A percentile compares a stretch with the other conserved stretches of the same genome.
Conservation (phyloP, 2,113 vertebrate species). For the Lethenteron reissneri region DNA sequence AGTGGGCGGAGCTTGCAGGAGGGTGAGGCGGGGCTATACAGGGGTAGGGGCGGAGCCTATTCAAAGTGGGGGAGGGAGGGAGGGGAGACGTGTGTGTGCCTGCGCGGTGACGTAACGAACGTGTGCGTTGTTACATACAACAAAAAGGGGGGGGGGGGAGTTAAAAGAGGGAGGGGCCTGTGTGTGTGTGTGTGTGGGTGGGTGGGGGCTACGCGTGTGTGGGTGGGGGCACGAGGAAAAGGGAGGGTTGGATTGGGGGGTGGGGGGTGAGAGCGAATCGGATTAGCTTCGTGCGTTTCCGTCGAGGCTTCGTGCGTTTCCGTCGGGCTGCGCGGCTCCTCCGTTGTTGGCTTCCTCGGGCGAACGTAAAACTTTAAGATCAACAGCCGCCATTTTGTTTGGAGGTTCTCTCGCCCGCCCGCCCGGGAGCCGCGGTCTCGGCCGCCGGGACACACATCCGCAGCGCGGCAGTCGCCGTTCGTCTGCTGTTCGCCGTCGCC, state of each 20-base stretch:
- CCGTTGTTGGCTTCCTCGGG: conserved; percentile 16
- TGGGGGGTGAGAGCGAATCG: conserved; percentile 1
- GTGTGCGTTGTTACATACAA: no score
- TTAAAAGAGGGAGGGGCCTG: neutral
- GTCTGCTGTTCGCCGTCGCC: neutral
- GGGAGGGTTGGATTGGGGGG: neutral
- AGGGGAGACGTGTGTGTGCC: no score
- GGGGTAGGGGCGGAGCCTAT: no score
- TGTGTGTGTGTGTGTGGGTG: no score
- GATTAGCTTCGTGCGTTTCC: neutral
- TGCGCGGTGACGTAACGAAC: no score
- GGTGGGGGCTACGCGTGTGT: no score
- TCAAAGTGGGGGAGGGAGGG: no score
- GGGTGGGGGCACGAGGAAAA: neutral
- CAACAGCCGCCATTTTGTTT: conserved; percentile 12
- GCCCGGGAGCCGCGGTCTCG: conserved; percentile 4
- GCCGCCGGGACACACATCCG: neutral
- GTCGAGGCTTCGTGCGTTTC: conserved; percentile 16
- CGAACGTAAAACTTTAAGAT: conserved; percentile 11
- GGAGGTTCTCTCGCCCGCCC: conserved; percentile 4
- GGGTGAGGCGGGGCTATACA: no score
- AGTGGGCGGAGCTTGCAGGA: no score
- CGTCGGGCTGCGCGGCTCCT: conserved; percentile 16
- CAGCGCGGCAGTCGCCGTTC: neutral
- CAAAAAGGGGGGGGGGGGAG: neutral